These are phyloP conservation scores for Paradoxurus hermaphroditus DNA, from an alignment of 2,113 vertebrate species.

Conservation along the genomic window DNA sequence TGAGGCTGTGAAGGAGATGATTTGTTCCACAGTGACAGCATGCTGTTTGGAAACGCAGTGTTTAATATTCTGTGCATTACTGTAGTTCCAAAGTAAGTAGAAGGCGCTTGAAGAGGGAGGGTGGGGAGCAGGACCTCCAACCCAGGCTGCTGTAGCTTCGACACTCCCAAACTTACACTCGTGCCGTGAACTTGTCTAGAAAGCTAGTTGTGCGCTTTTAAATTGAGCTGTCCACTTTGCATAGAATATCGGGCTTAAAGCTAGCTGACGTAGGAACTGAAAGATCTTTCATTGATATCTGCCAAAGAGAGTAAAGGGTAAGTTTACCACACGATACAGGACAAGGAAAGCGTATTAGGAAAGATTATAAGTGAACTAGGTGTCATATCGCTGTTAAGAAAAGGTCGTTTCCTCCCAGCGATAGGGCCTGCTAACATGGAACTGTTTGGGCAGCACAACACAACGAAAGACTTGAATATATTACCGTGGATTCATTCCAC, in stretches of 20 bases:
- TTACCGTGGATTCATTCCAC: not conserved
- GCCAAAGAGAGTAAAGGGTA: not conserved
- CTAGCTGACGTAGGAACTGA: not conserved
- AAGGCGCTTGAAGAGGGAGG: not conserved
- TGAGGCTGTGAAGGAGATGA: not conserved
- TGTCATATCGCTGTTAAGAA: not conserved
- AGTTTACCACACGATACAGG: not conserved
- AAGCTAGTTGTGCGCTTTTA: conserved; percentile 7
- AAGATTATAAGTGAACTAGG: conserved; percentile 17
- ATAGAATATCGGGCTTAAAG: not conserved
- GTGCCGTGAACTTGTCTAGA: not conserved
- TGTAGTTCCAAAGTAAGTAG: not conserved
- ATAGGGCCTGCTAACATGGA: not conserved
- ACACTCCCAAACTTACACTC: not conserved
- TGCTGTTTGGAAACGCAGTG: not conserved
- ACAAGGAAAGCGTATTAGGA: not conserved
- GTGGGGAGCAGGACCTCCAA: not conserved
- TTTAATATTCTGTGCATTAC: not conserved
- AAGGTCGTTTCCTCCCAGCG: not conserved
- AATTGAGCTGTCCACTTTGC: conserved; percentile 10
- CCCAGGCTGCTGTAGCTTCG: not conserved
- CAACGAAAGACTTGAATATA: not conserved
- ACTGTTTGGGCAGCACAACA: not conserved
- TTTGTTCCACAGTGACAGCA: not conserved
- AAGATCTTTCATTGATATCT: not conserved